A percentile compares a stretch with the other conserved stretches of the same genome.
These are phyloP conservation scores for Lipotes vexillifer DNA, from an alignment of 2,113 vertebrate genomes.

Conservation along the genomic window DNA sequence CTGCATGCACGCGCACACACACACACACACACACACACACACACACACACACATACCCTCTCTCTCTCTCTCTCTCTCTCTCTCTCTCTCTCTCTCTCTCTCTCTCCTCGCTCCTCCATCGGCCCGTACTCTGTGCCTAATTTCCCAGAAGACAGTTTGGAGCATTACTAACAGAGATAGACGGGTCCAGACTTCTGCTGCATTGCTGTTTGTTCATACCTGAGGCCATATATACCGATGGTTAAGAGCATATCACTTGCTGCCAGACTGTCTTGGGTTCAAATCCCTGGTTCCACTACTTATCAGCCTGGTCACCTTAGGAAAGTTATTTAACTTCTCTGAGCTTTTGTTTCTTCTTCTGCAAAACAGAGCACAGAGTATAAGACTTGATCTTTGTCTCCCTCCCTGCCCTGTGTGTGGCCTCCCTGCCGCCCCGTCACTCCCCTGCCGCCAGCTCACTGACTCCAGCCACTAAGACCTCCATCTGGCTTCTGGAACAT, in stretches of 20 bases:
- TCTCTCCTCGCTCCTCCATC: too few relatives aligned
- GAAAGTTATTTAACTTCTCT: neutral
- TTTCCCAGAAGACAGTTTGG: neutral
- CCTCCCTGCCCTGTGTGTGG: neutral
- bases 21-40: neutral
- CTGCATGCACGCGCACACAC: neutral
- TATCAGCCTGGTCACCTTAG: neutral
- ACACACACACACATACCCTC: fast-evolving
- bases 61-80: too few relatives aligned
- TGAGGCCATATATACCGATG: fast-evolving
- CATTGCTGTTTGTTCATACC: neutral
- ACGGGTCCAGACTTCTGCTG: neutral
- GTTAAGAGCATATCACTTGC: neutral
- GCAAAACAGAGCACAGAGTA: neutral
- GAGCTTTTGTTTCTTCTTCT: neutral
- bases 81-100: too few relatives aligned
- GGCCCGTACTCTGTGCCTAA: neutral
- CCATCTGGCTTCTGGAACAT: neutral
- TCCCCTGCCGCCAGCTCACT: neutral
- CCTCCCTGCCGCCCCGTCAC: neutral
- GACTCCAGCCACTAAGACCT: neutral
- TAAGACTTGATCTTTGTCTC: neutral
- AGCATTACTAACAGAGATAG: neutral
- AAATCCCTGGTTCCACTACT: neutral
- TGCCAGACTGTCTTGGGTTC: neutral